Percentiles rank a stretch among this genome's conserved stretches.
These are phyloP conservation scores for Spodoptera picta DNA, from an alignment of 2,888 invertebrate genomes.

Conservation along the genomic window DNA sequence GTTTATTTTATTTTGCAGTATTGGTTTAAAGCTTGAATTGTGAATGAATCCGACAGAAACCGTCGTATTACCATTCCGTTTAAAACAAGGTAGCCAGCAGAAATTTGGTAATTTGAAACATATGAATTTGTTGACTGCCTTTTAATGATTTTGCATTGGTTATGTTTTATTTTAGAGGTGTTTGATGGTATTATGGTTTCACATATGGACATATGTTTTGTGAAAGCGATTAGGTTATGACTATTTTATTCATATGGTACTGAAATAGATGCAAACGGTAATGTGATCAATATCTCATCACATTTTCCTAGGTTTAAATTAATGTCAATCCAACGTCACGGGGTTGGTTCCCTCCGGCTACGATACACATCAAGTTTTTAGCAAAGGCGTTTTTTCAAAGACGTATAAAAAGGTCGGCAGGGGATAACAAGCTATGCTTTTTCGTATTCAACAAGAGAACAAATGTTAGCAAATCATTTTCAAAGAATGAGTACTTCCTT, in stretches of 20 bases:
- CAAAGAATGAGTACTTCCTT: neutral
- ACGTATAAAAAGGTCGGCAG: slow-evolving; percentile 17
- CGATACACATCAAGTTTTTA: slow-evolving; percentile 24
- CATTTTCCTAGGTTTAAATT: slow-evolving; percentile 56
- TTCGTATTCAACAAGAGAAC: slow-evolving; percentile 9
- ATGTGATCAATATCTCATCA: slow-evolving; percentile 41
- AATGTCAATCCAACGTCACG: slow-evolving; percentile 65
- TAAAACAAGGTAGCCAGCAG: too few relatives aligned
- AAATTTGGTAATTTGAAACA: too few relatives aligned
- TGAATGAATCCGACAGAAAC: neutral
- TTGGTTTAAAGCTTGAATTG: slow-evolving; percentile 22
- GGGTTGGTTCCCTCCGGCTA: slow-evolving; percentile 60
- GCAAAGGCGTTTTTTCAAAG: slow-evolving; percentile 19
- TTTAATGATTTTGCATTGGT: slow-evolving; percentile 35
- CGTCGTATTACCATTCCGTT: neutral
- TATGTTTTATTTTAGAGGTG: slow-evolving; percentile 20
- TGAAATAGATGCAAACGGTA: slow-evolving; percentile 30
- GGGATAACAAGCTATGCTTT: neutral
- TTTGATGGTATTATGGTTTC: too few relatives aligned
- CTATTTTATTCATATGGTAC: slow-evolving; percentile 6
- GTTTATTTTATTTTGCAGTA: neutral
- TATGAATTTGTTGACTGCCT: neutral
- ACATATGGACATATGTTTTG: too few relatives aligned
- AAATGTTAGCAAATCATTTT: slow-evolving; percentile 7
- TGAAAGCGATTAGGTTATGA: too few relatives aligned